phyloP scores from a whole-genome alignment of 2,113 vertebrate species.

The Clinocottus analis region DNA sequence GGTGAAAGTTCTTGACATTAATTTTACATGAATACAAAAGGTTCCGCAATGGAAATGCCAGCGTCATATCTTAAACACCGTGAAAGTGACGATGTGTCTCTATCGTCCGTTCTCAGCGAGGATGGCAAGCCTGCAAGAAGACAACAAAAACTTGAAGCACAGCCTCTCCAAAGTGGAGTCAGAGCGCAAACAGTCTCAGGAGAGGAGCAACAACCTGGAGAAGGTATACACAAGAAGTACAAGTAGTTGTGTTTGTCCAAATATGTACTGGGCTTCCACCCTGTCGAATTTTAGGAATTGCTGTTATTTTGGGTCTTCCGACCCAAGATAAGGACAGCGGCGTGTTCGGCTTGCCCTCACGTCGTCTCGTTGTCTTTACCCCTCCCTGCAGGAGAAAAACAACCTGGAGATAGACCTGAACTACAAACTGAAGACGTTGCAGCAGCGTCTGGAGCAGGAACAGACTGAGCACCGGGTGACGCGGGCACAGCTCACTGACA shows the following conservation, averaged over 20 bases:
- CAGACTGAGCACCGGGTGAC: constrained; percentile 94
- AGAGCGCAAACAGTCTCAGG: constrained; percentile 94
- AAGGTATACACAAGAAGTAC: constrained; percentile 83
- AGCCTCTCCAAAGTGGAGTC: constrained; percentile 91
- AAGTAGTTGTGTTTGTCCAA: not conserved
- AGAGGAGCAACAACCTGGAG: constrained; percentile 93
- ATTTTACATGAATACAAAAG: too few relatives aligned
- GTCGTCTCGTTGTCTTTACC: not conserved
- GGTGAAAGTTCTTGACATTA: not conserved
- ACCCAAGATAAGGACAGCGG: not conserved
- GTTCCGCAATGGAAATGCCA: too few relatives aligned
- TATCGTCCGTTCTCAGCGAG: constrained; percentile 82
- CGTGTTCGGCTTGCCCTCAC: constrained; percentile 2
- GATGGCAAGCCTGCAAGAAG: constrained; percentile 92
- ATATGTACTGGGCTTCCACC: not conserved
- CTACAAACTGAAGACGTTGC: constrained; percentile 95
- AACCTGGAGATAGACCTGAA: constrained; percentile 97
- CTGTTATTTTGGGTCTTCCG: not conserved
- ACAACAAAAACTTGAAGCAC: constrained; percentile 91
- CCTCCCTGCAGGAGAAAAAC: constrained; percentile 92
- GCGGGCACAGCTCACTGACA: constrained; percentile 94
- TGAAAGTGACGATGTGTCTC: constrained; percentile 17
- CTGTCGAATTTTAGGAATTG: not conserved
- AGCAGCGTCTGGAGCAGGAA: constrained; percentile 96
- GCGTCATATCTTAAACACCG: not conserved